Evolutionary conservation across 2,797 vertebrate species (phyloP).

Genomic region (Holocentrus rufus): DNA sequence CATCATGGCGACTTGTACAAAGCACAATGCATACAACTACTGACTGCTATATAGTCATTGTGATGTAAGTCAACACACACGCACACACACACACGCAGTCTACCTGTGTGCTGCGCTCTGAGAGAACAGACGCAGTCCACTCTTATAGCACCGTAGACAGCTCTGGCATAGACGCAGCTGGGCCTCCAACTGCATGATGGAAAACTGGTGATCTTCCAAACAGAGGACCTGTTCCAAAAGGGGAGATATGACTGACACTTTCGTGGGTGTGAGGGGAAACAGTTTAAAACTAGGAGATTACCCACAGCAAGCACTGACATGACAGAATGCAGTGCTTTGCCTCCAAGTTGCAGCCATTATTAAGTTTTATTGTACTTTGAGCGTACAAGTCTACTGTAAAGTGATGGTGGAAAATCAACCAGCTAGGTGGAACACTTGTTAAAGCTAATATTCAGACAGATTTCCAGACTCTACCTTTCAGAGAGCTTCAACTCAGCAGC

Average conservation of each 20-base stretch:
- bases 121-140: conserved; percentile 71
- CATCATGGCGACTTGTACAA: background rate
- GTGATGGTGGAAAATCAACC: background rate
- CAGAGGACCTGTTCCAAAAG: conserved; percentile 26
- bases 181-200: conserved; percentile 78
- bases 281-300: background rate
- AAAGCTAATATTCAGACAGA: background rate
- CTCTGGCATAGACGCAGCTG: conserved; percentile 78
- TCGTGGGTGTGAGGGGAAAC: background rate
- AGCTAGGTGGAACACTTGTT: background rate
- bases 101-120: conserved; percentile 73
- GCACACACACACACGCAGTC: background rate
- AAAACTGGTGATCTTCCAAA: conserved; percentile 5
- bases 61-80: conserved; percentile 4
- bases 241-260: conserved; percentile 1
- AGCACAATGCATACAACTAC: conserved; percentile 7
- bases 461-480: conserved; percentile 54
- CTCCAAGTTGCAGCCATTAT: conserved; percentile 12
- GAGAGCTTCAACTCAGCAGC: conserved; percentile 56
- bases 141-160: conserved; percentile 76
- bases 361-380: background rate
- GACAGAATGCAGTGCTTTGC: background rate
- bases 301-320: background rate
- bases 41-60: background rate
- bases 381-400: background rate